A percentile compares a stretch with the other conserved stretches of the same genome.
Evolutionary conservation across 64 coral and sea anemone genomes (phyloP).

Genomic region (Pachyseris speciosa): DNA sequence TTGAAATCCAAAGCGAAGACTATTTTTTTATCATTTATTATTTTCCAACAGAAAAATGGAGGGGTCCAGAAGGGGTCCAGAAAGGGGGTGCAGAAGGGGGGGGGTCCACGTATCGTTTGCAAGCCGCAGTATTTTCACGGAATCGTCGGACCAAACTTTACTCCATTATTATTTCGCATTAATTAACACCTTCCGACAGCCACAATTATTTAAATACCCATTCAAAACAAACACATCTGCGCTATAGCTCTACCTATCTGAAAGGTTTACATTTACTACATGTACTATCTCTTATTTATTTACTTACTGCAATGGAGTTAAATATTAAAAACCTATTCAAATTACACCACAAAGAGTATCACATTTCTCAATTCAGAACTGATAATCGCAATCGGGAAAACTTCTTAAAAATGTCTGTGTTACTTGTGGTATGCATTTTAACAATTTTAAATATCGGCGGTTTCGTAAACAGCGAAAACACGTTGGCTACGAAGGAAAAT

Average conservation of each 20-base stretch:
- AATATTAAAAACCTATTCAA: neutral
- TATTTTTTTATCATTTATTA: no score
- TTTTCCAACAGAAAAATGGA: no score
- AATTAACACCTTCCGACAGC: no score
- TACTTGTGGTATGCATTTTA: neutral
- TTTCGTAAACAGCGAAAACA: neutral
- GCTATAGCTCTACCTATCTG: neutral
- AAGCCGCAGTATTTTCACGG: no score
- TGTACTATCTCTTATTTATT: neutral
- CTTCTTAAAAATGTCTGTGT: neutral
- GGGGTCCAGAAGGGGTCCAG: no score
- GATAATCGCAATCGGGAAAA: neutral
- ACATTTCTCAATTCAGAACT: neutral
- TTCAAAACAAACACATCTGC: neutral
- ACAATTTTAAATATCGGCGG: neutral
- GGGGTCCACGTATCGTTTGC: no score
- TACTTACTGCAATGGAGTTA: neutral
- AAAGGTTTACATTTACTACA: slow-evolving; percentile 7
- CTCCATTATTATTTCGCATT: no score
- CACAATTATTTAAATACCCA: neutral
- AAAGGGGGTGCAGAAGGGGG: no score
- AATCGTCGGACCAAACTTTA: no score
- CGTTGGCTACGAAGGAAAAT: slow-evolving; percentile 19
- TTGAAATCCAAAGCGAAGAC: no score
- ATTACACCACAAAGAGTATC: neutral